Percentiles rank a stretch among this genome's conserved stretches.
phyloP scores from a whole-genome alignment of 53 echinoderm and acorn worm species.

The Astropecten irregularis region DNA sequence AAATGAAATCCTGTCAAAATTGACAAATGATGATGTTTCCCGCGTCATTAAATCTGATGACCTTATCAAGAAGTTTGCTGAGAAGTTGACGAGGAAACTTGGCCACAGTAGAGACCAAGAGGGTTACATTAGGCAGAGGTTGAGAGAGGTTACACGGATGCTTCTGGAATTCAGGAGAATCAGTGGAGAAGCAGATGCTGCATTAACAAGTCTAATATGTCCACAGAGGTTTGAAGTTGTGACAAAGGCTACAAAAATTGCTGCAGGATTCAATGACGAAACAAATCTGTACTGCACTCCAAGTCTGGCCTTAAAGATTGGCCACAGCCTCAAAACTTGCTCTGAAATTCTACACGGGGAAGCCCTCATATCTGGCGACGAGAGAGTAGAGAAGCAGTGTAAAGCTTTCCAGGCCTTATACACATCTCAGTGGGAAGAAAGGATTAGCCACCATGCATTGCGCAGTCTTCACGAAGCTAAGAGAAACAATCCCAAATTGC shows the following conservation, averaged over 20 bases:
- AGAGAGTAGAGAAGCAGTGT: not conserved
- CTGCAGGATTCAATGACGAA: slow-evolving; percentile 30
- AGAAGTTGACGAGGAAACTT: slow-evolving; percentile 44
- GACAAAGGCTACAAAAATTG: slow-evolving; percentile 17
- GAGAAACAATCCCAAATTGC: slow-evolving; percentile 45
- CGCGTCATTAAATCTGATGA: slow-evolving; percentile 27
- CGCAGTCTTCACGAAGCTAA: slow-evolving; percentile 51
- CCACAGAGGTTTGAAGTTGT: slow-evolving; percentile 53
- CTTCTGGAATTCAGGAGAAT: slow-evolving; percentile 46
- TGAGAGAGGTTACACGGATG: slow-evolving; percentile 47
- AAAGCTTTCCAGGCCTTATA: not conserved
- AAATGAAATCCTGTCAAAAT: slow-evolving; percentile 28
- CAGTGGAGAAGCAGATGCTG: slow-evolving; percentile 52
- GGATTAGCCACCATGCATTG: slow-evolving; percentile 1
- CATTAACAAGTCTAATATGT: slow-evolving; percentile 39
- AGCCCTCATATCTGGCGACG: not conserved
- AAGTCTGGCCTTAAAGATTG: too few species aligned
- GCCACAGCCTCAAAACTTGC: slow-evolving; percentile 1
- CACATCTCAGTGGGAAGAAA: not conserved
- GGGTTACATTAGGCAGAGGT: slow-evolving; percentile 46
- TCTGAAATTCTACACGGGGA: slow-evolving; percentile 1
- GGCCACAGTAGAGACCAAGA: slow-evolving; percentile 48
- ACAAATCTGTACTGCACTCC: slow-evolving; percentile 3
- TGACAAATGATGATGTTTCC: slow-evolving; percentile 30
- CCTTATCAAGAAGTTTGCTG: slow-evolving; percentile 48